Evolutionary conservation across 2,888 invertebrate species (phyloP), one percentile per base, ranked within the genome.

Genomic region (Clunio marinus): DNA sequence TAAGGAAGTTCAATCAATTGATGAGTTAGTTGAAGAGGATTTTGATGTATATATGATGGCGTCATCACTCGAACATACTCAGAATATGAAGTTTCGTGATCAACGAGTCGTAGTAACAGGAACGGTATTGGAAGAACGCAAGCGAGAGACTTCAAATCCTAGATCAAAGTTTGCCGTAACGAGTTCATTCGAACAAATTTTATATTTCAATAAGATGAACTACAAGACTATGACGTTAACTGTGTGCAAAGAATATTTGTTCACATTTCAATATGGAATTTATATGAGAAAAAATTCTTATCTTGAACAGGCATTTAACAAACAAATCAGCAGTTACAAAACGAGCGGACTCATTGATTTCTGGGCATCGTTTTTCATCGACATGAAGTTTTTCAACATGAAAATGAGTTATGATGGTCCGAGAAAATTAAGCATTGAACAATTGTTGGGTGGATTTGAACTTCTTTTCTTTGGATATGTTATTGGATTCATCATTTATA

Each of bases 211-310:
- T 28, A 17, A 37, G 22, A 15, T 55, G 5, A 57, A 20, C 13
- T 57, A 58, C 20, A 35, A 58, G 41, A 24, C 55, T 5, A 7
- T 25, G 8, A 37, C 37, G 22, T 10, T 68, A n/a, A 57, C 25
- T 17, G 58, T 58, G 1, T 68, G 68, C 28, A 35, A 41, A 57
- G 68, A 68, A 58, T 28, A 58, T 37, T 20, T 68, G 2, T 58
- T 58, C 22, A 58, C 68, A 10, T 57, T 41, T 17, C 28, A 24
- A 8, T 57, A 37, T 37, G 68, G 55, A 7, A 68, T 68, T 4
- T 68, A 58, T 41, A 37, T 58, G 25, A 57, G 55, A 22, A 68
- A 68, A 17, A 57, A 68, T 28, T 68, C 58, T 17, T 68, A 27
- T 45, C 25, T 68, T 8, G 17, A 7, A 1, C 8, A 37, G 2